A percentile compares a stretch with the other conserved stretches of the same genome.
Conservation (phyloP, 2,113 vertebrate species). For the Serilophus lunatus region DNA sequence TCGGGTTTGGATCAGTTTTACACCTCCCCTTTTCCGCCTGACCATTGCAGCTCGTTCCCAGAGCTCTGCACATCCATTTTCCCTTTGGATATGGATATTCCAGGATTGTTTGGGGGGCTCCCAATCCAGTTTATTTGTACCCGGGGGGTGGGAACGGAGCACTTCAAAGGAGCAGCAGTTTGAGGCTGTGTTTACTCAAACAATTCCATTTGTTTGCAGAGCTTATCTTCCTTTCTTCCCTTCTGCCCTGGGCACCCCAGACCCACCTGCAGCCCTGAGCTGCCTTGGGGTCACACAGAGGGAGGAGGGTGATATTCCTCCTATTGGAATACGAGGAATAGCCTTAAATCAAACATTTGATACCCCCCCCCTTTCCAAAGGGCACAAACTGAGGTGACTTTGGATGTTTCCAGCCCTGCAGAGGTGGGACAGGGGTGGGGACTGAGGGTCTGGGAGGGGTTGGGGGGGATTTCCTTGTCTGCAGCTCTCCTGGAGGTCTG, state of each 20-base stretch:
- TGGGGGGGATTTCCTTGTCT: fast-evolving
- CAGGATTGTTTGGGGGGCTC: fast-evolving
- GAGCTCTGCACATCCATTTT: fast-evolving
- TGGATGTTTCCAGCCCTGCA: background rate
- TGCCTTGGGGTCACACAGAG: background rate
- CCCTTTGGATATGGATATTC: background rate
- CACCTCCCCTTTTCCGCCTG: background rate
- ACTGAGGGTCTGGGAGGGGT: background rate
- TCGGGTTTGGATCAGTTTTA: fast-evolving
- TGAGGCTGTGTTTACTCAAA: background rate
- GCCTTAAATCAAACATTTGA: fast-evolving
- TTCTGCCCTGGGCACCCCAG: too few species aligned
- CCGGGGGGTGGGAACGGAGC: background rate
- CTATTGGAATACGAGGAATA: background rate
- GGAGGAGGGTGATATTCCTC: fast-evolving
- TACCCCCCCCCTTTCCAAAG: fast-evolving
- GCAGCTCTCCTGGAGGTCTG: background rate
- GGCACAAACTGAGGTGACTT: background rate
- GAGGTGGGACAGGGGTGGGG: too few species aligned
- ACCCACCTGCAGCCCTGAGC: background rate
- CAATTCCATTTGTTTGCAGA: fast-evolving
- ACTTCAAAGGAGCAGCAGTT: background rate
- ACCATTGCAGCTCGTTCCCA: fast-evolving
- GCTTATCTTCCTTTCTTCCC: background rate
- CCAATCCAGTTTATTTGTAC: fast-evolving